Conservation (phyloP, 2,888 invertebrate genomes). For the Drosophila dives region DNA sequence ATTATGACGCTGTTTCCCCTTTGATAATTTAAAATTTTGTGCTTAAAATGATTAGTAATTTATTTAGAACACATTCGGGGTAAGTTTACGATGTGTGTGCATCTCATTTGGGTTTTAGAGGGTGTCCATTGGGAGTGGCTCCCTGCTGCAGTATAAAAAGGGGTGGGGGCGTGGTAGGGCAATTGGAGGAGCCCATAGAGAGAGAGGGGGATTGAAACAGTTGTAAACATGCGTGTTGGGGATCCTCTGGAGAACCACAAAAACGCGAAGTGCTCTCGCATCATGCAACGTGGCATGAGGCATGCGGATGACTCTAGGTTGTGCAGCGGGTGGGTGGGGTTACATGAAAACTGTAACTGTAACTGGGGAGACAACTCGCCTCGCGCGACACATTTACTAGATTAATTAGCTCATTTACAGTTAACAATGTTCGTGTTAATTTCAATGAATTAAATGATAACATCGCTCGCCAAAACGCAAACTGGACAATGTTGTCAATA, state of each 20-base stretch:
- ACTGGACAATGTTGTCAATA: conserved; percentile 25
- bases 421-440: conserved; percentile 85
- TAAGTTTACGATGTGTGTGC: conserved; percentile 73
- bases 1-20: not conserved
- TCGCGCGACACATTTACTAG: conserved; percentile 71
- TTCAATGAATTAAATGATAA: conserved; percentile 85
- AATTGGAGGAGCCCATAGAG: not conserved
- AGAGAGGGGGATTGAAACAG: too few relatives aligned
- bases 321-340: not conserved
- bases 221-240: conserved; percentile 45
- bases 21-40: conserved; percentile 30
- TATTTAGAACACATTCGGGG: conserved; percentile 57
- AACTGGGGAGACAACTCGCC: conserved; percentile 33
- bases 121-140: conserved; percentile 55
- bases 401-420: conserved; percentile 84
- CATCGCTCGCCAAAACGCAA: conserved; percentile 59
- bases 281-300: conserved; percentile 45
- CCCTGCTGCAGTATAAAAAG: conserved; percentile 29
- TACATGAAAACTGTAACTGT: not conserved
- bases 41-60: conserved; percentile 53
- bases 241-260: conserved; percentile 79
- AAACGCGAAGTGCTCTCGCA: conserved; percentile 57
- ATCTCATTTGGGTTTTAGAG: conserved; percentile 71
- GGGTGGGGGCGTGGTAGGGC: conserved; percentile 1
- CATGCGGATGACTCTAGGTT: not conserved